Evolutionary conservation across 2,113 vertebrate species (phyloP).

Genomic region (Phoxinus phoxinus): DNA sequence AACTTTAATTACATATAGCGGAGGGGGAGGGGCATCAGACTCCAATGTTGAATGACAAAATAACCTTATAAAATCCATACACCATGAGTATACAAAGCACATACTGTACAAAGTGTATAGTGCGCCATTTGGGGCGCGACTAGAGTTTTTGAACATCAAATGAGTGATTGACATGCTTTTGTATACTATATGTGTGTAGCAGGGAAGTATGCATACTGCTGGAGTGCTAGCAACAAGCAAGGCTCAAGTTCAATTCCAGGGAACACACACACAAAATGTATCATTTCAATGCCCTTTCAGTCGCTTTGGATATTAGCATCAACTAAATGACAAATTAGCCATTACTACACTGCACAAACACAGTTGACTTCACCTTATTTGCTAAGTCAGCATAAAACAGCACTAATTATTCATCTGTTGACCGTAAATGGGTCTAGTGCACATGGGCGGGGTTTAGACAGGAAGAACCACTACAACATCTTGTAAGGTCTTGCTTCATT

Average conservation of each 20-base stretch:
- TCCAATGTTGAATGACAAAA: no score
- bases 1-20: no score
- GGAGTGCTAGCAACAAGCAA: background rate
- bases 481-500: slow-evolving; percentile 25
- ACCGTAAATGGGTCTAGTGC: background rate
- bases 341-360: slow-evolving; percentile 19
- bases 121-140: no score
- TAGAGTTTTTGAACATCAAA: no score
- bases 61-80: no score
- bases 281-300: background rate
- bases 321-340: background rate
- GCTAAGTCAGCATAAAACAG: slow-evolving; percentile 8
- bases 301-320: background rate
- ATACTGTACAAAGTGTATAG: no score
- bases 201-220: background rate
- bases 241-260: background rate
- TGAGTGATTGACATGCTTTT: no score
- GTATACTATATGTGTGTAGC: background rate
- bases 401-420: slow-evolving; percentile 8
- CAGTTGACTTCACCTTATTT: slow-evolving; percentile 44
- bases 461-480: background rate
- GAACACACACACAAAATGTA: background rate
- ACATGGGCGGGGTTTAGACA: background rate
- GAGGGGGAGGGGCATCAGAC: no score
- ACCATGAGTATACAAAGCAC: no score